A percentile compares a stretch with the other conserved stretches of the same genome.
phyloP scores from a whole-genome alignment of 2,113 vertebrate species.

The Oplegnathus fasciatus region DNA sequence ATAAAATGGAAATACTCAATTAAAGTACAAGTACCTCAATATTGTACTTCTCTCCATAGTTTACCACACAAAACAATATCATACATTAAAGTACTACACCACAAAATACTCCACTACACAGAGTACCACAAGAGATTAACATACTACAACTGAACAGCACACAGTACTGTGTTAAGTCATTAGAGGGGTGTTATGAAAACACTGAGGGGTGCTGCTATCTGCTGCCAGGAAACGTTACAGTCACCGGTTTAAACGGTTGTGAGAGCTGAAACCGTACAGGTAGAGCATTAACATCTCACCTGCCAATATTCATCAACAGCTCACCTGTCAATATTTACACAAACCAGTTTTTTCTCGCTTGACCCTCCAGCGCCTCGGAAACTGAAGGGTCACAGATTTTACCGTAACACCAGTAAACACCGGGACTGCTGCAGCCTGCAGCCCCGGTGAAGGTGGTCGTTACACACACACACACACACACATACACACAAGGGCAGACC shows the following conservation, averaged over 20 bases:
- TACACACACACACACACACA: conserved; percentile 26
- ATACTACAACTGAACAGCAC: not conserved
- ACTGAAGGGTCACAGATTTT: conserved; percentile 14
- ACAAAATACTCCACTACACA: not conserved
- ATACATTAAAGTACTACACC: not conserved
- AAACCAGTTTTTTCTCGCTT: not conserved
- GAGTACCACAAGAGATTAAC: not conserved
- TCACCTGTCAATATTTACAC: not conserved
- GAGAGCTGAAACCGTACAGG: not conserved
- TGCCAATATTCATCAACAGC: not conserved
- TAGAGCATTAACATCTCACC: not conserved
- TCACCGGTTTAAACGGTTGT: not conserved
- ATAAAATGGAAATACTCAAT: no score
- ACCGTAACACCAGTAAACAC: conserved; percentile 29
- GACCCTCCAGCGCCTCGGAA: not conserved
- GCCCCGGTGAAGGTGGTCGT: conserved; percentile 31
- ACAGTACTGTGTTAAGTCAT: not conserved
- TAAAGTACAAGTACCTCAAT: no score
- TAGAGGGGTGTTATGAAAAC: conserved; percentile 18
- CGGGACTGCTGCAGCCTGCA: not conserved
- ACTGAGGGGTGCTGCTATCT: not conserved
- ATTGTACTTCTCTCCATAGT: no score
- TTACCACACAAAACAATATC: not conserved
- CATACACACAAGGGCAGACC: conserved; percentile 42
- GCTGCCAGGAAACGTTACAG: not conserved